Evolutionary conservation across 2,113 vertebrate species (phyloP).

Genomic region (Rhinopomastus cyanomelas): DNA sequence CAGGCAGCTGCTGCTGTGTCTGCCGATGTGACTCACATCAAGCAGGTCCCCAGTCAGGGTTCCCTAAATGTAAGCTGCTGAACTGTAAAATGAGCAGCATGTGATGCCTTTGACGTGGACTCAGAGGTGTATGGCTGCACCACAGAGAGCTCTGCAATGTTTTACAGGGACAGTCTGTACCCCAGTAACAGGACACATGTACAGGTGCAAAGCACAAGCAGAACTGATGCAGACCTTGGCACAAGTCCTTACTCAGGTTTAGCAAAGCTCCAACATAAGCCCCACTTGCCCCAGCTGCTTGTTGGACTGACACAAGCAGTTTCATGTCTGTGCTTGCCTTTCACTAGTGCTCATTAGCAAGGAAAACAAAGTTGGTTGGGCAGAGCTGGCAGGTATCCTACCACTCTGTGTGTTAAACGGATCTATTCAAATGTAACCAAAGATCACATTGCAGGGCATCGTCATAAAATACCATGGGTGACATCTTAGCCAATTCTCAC

Average conservation of each 20-base stretch:
- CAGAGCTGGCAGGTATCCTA: constrained; percentile 14
- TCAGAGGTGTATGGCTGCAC: neutral
- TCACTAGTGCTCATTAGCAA: neutral
- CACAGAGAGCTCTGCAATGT: accelerated
- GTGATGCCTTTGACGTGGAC: accelerated
- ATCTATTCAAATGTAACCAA: constrained; percentile 23
- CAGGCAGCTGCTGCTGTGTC: accelerated
- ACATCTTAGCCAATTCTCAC: neutral
- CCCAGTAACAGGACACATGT: accelerated
- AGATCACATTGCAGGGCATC: constrained; percentile 18
- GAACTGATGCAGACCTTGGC: neutral
- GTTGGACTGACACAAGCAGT: neutral
- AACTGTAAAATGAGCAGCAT: neutral
- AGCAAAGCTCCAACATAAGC: neutral
- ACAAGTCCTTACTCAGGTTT: neutral
- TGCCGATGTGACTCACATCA: neutral
- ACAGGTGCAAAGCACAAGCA: neutral
- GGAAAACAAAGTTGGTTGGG: neutral
- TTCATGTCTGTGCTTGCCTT: neutral
- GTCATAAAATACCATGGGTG: neutral
- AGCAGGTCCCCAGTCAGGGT: neutral
- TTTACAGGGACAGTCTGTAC: neutral
- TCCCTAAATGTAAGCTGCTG: neutral
- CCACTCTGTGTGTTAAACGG: neutral
- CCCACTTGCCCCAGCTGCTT: neutral